Evolutionary conservation across 2,888 invertebrate species (phyloP).

Genomic region (Invenusta paracnida): DNA sequence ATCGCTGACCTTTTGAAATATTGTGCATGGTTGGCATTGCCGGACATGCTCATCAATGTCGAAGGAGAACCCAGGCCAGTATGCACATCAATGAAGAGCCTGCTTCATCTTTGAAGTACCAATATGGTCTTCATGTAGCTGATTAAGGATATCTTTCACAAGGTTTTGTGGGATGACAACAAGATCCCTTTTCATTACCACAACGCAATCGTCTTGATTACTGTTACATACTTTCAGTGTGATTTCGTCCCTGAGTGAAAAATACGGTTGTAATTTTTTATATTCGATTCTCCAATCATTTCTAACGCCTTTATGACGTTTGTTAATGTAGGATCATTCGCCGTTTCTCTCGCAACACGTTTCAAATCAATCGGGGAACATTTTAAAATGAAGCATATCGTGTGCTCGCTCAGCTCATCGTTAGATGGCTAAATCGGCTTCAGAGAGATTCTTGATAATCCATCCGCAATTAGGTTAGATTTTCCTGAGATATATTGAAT

Average conservation of each 20-base stretch:
- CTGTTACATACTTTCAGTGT: slow-evolving; percentile 19
- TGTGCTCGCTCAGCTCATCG: background rate
- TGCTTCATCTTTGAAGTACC: slow-evolving; percentile 31
- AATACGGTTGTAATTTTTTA: slow-evolving; percentile 11
- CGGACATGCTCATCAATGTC: slow-evolving; percentile 17
- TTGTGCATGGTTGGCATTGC: slow-evolving; percentile 33
- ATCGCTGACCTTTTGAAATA: slow-evolving; percentile 15
- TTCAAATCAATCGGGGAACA: background rate
- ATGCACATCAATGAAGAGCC: background rate
- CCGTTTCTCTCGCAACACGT: slow-evolving; percentile 14
- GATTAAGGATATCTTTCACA: slow-evolving; percentile 24
- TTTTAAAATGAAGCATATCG: background rate
- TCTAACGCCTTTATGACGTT: slow-evolving; percentile 2
- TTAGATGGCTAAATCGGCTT: background rate
- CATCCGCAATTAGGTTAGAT: background rate
- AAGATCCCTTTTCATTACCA: slow-evolving; percentile 32
- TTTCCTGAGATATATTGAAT: background rate
- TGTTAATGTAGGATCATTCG: slow-evolving; percentile 17
- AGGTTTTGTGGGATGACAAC: slow-evolving; percentile 26
- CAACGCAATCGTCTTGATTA: slow-evolving; percentile 31
- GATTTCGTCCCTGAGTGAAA: slow-evolving; percentile 18
- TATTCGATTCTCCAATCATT: background rate
- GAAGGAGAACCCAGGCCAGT: slow-evolving; percentile 21
- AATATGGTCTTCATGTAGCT: slow-evolving; percentile 31
- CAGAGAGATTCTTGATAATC: background rate